Percentiles rank a stretch among this genome's conserved stretches.
These are phyloP conservation scores for Terrapene triunguis DNA, from an alignment of 2,113 vertebrate genomes.

Conservation along the genomic window DNA sequence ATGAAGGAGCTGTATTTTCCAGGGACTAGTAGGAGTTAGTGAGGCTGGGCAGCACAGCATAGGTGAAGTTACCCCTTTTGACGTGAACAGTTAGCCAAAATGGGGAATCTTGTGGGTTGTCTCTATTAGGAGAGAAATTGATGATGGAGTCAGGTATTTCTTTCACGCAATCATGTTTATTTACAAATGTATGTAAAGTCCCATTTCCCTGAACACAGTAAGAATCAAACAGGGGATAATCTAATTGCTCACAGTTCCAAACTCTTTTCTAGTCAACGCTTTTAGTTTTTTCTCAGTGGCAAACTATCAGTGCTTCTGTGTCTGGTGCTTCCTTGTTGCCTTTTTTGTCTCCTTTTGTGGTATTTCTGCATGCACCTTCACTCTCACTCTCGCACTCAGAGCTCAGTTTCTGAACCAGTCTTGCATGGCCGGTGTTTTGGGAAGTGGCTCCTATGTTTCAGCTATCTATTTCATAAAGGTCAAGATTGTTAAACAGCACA, in stretches of 20 bases:
- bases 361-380: background rate
- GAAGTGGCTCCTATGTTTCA: background rate
- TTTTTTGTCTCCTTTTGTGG: background rate
- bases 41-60: background rate
- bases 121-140: background rate
- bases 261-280: background rate
- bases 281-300: background rate
- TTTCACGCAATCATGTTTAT: background rate
- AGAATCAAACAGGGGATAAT: background rate
- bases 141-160: background rate
- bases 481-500: background rate
- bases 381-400: background rate
- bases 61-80: background rate
- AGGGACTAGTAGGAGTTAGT: background rate
- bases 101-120: background rate
- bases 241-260: background rate
- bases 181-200: background rate
- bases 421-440: constrained; percentile 8
- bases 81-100: background rate
- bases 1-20: background rate
- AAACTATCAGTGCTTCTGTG: background rate
- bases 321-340: constrained; percentile 11
- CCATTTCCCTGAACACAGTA: background rate
- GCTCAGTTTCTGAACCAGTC: constrained; percentile 6
- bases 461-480: background rate